Base-by-base conservation (phyloP, 1,140 invertebrate genomes). In the Andricus grossulariae region DNA sequence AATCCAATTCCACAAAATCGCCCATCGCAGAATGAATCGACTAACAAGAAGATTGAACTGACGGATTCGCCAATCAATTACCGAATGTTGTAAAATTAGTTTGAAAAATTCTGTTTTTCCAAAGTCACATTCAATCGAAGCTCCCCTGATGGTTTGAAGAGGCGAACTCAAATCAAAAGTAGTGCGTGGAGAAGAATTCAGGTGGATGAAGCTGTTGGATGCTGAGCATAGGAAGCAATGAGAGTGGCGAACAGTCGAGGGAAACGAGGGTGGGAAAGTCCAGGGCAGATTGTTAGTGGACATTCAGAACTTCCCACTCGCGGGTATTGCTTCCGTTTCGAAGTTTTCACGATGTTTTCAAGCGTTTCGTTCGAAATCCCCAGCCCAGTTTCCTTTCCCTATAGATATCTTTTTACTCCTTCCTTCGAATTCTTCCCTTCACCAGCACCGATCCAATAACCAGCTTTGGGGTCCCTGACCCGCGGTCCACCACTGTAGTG, bases 291-390 rank as follows among this genome's bases (percentile, higher is more conserved):
- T 86, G 86, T 87, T 87, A 86, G 84, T 77, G 83, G 83, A 86
- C 79, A 84, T 86, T 82, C 81, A 84, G 81, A 87, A 87, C 82
- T 87, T 87, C 79, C 78, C 85, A 83, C 82, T 85, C 77, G 80
- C 80, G 78, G 76, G 80, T 86, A 85, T 87, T 84, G 79, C 84
- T 80, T 80, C 76, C 79, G 75, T 75, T 57, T 79, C 72, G 16
- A 74, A 74, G 77, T 79, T 79, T 76, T 81, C 79, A 19, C 83
- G 81, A 84, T 84, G 84, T 85, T 85, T 83, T 82, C 76, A 79
- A 75, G 50, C 75, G 71, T 76, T 60, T 70, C 77, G 66, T 50
- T 74, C 25, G 72, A 71, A 73, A 70, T 71, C 78, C 51, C 71
- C 5, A 52, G 50, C 39, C 73, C 39, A 49, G 54, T 51, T 74